Percentiles rank a stretch among this genome's conserved stretches.
Conservation (phyloP, 1,140 invertebrate species). For the Leptestheria dahalacensis region DNA sequence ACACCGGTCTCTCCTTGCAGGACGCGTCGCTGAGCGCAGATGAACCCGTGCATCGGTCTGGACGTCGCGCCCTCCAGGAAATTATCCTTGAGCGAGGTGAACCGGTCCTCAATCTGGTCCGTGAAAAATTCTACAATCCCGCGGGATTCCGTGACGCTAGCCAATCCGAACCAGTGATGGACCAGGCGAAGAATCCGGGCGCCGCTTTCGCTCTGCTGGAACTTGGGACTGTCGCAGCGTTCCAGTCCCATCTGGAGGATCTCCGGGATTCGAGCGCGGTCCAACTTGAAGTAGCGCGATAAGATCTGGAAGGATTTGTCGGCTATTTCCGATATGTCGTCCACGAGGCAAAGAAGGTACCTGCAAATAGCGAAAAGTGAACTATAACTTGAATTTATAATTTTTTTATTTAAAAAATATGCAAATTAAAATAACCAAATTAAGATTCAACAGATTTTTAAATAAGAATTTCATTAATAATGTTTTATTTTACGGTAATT, state of each 20-base stretch:
- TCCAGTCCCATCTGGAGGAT: conserved; percentile 25
- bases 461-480: too few relatives aligned
- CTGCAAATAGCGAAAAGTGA: too few relatives aligned
- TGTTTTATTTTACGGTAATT: too few relatives aligned
- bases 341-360: conserved; percentile 26
- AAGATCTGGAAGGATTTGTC: conserved; percentile 30
- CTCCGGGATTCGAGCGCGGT: conserved; percentile 16
- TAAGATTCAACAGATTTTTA: too few relatives aligned
- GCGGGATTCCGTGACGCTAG: background rate
- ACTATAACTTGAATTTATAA: too few relatives aligned
- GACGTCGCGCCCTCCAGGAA: conserved; percentile 28
- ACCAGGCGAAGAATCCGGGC: conserved; percentile 31
- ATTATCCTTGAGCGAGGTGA: conserved; percentile 26
- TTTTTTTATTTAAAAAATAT: too few relatives aligned
- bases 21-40: conserved; percentile 18
- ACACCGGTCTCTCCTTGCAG: conserved; percentile 18
- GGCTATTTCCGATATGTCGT: conserved; percentile 33
- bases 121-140: conserved; percentile 20
- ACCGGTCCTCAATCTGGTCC: conserved; percentile 24
- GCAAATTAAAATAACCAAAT: conserved; percentile 2
- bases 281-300: conserved; percentile 27
- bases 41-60: conserved; percentile 21
- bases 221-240: conserved; percentile 34
- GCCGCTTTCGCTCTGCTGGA: conserved; percentile 38
- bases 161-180: conserved; percentile 16